phyloP scores from a whole-genome alignment of 2,888 invertebrate species.

The Rhorus exstirpatorius region DNA sequence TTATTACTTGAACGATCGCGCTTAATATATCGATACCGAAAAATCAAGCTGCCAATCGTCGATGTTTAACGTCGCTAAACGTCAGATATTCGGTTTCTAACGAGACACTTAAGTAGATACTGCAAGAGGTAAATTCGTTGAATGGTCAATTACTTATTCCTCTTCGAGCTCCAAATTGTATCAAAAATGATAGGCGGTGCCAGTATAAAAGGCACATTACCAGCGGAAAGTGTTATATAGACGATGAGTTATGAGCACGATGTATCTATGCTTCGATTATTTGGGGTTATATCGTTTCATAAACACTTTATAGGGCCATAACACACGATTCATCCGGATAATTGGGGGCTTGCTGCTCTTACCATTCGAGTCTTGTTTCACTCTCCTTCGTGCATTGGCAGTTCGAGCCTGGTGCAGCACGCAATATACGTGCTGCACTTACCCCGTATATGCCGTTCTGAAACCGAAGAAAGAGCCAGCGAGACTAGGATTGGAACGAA shows the following conservation, averaged over 20 bases:
- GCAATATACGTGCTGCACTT: background rate
- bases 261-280: background rate
- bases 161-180: conserved; percentile 10
- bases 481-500: too few relatives aligned
- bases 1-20: background rate
- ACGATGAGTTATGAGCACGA: background rate
- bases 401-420: background rate
- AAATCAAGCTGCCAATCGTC: conserved; percentile 17
- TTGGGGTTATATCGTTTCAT: background rate
- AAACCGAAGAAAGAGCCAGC: background rate
- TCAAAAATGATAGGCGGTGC: conserved; percentile 15
- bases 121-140: conserved; percentile 30
- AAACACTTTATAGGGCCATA: conserved; percentile 32
- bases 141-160: conserved; percentile 41
- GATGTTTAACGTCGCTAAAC: background rate
- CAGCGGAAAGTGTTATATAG: background rate
- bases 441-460: background rate
- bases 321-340: conserved; percentile 49
- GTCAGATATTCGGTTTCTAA: conserved; percentile 37
- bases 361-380: conserved; percentile 19
- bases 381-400: too few relatives aligned
- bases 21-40: background rate
- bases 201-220: conserved; percentile 17
- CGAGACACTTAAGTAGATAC: conserved; percentile 19
- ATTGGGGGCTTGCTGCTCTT: conserved; percentile 31